A percentile compares a stretch with the other conserved stretches of the same genome.
Conservation (phyloP, 2,797 vertebrate species). For the Phylloscopus collybita region DNA sequence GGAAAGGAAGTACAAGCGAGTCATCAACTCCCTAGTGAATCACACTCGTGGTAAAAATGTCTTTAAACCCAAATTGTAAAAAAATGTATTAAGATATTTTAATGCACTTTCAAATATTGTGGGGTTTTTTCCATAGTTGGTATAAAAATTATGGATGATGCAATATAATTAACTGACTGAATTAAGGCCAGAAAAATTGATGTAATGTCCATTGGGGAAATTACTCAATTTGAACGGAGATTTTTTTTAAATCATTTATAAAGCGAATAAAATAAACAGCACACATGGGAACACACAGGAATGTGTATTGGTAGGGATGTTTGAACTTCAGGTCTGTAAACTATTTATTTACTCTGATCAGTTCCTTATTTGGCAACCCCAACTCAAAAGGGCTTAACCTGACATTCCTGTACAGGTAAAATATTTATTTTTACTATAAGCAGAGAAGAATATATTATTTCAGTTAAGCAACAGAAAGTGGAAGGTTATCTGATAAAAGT, state of each 20-base stretch:
- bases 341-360: not conserved
- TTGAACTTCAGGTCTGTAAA: not conserved
- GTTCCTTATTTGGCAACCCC: not conserved
- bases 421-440: not conserved
- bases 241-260: not conserved
- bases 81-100: not conserved
- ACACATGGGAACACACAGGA: not conserved
- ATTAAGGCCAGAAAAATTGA: not conserved
- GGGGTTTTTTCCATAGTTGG: not conserved
- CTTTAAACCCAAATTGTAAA: not conserved
- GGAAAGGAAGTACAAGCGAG: not conserved
- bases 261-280: not conserved
- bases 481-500: not conserved
- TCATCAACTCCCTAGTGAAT: not conserved
- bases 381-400: not conserved
- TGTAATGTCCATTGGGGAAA: not conserved
- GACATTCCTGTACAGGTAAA: not conserved
- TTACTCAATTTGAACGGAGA: not conserved
- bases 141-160: not conserved
- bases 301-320: not conserved
- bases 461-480: not conserved
- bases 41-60: not conserved
- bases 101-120: not conserved
- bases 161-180: not conserved
- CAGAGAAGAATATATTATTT: not conserved